A percentile compares a stretch with the other conserved stretches of the same genome.
Evolutionary conservation across 2,888 invertebrate genomes (phyloP).

Genomic region (Melangyna quadrimaculata): DNA sequence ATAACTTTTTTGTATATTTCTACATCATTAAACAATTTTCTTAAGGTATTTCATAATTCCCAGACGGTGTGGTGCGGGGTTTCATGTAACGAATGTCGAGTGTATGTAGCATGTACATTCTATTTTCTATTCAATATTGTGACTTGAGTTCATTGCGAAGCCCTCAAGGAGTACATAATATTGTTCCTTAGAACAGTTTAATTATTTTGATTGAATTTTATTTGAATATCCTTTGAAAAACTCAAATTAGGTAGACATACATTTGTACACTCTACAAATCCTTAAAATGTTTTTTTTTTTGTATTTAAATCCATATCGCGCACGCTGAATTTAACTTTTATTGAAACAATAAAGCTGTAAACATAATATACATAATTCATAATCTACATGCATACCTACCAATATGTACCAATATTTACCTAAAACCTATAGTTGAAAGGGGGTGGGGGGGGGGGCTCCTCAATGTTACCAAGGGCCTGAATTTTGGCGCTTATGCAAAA

Average conservation of each 20-base stretch:
- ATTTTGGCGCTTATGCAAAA: background rate
- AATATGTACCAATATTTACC: too few species aligned
- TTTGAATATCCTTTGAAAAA: background rate
- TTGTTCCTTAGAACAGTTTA: background rate
- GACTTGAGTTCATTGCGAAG: background rate
- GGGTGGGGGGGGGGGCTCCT: too few species aligned
- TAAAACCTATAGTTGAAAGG: too few species aligned
- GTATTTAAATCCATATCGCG: background rate
- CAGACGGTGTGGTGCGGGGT: background rate
- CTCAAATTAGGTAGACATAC: background rate
- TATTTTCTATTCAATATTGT: background rate
- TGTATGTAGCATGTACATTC: too few species aligned
- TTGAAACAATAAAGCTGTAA: background rate
- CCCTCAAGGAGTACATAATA: background rate
- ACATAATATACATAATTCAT: background rate
- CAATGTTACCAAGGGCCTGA: background rate
- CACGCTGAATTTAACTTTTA: background rate
- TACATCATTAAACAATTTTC: constrained; percentile 36
- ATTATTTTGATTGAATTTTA: background rate
- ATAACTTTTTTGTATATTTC: constrained; percentile 20
- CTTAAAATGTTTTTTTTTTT: background rate
- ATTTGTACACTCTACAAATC: background rate
- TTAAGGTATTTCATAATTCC: background rate
- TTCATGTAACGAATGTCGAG: background rate
- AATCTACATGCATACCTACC: too few species aligned